Conservation (phyloP, 2,113 vertebrate species). For the Euleptes europaea region DNA sequence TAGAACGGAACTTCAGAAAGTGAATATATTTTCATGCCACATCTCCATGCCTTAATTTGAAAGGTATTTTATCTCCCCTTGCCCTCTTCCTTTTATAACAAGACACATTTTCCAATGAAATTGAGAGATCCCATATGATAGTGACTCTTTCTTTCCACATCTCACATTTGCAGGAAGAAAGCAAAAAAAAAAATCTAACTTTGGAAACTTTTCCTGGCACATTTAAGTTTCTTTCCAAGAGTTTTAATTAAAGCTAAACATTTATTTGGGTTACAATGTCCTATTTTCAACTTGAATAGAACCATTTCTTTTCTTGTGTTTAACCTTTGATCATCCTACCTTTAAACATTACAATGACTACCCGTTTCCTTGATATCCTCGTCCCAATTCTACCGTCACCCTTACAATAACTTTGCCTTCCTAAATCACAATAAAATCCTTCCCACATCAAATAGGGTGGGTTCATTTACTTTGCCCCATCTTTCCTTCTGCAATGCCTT, state of each 20-base stretch:
- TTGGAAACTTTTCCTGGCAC: slow-evolving; percentile 53
- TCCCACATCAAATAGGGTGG: background rate
- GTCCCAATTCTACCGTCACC: slow-evolving; percentile 29
- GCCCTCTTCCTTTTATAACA: slow-evolving; percentile 27
- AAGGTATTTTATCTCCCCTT: slow-evolving; percentile 27
- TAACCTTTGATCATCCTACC: slow-evolving; percentile 65
- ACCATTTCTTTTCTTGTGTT: slow-evolving; percentile 56
- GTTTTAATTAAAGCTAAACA: slow-evolving; percentile 61
- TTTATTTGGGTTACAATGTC: slow-evolving; percentile 56
- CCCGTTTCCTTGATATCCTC: slow-evolving; percentile 14
- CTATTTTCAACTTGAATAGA: slow-evolving; percentile 58
- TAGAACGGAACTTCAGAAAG: background rate
- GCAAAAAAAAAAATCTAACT: slow-evolving; percentile 51
- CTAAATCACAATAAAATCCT: slow-evolving; percentile 8
- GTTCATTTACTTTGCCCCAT: background rate
- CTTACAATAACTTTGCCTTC: slow-evolving; percentile 18
- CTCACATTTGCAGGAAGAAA: background rate
- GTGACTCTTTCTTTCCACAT: background rate
- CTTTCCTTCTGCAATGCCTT: background rate
- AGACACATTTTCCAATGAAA: slow-evolving; percentile 31
- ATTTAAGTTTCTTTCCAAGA: slow-evolving; percentile 31
- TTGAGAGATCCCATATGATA: slow-evolving; percentile 7
- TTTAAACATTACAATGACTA: slow-evolving; percentile 48
- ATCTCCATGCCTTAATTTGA: background rate
- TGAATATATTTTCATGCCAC: slow-evolving; percentile 26